A percentile compares a stretch with the other conserved stretches of the same genome.
Evolutionary conservation across 2,888 invertebrate species (phyloP).

Genomic region (Aphodius granarius): DNA sequence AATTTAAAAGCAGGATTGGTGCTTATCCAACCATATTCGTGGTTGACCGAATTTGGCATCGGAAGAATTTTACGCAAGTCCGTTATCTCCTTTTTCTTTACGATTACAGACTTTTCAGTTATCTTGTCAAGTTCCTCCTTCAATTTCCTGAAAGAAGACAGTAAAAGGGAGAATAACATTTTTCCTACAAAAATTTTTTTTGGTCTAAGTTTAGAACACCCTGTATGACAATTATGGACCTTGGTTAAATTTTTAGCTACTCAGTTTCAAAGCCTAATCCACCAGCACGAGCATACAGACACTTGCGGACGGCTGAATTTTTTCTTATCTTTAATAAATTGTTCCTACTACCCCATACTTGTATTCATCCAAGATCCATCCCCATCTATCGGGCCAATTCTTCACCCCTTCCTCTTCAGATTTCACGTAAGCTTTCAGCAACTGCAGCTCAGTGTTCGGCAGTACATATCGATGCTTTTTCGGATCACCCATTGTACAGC

Average conservation of each 20-base stretch:
- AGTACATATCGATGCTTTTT: slow-evolving; percentile 16
- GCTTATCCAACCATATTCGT: slow-evolving; percentile 37
- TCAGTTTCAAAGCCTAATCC: no score
- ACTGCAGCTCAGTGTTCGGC: slow-evolving; percentile 25
- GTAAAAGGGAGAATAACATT: no score
- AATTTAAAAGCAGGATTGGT: slow-evolving; percentile 32
- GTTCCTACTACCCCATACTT: no score
- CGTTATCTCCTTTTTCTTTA: slow-evolving; percentile 17
- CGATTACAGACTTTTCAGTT: slow-evolving; percentile 29
- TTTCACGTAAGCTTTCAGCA: slow-evolving; percentile 24
- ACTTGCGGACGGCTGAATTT: no score
- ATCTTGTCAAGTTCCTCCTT: slow-evolving; percentile 30
- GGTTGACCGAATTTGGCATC: slow-evolving; percentile 31
- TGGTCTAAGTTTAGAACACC: no score
- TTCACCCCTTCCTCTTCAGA: slow-evolving; percentile 23
- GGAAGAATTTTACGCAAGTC: slow-evolving; percentile 33
- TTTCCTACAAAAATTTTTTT: no score
- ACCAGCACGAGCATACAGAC: no score
- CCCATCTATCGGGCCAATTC: slow-evolving; percentile 32
- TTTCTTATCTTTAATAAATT: no score
- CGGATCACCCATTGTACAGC: slow-evolving; percentile 24
- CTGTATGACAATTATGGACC: no score
- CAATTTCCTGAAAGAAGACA: slow-evolving; percentile 30
- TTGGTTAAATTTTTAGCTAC: no score
- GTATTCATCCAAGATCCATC: slow-evolving; percentile 34